Base-by-base conservation (phyloP, 2,797 vertebrate species). In the Phrynocephalus vlangalii region DNA sequence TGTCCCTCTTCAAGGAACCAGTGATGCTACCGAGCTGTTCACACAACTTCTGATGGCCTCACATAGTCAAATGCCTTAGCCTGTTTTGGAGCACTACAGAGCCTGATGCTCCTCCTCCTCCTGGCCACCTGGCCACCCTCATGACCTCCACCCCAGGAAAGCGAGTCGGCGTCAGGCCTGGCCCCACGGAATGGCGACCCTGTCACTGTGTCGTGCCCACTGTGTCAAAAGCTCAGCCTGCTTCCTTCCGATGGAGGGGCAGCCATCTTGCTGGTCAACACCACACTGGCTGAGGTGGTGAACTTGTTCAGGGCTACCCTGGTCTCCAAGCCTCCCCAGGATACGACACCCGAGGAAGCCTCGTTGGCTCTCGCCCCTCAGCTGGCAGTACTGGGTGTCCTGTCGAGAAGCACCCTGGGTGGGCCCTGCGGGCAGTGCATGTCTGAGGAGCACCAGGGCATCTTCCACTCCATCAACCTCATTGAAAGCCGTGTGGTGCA, bases 391-490 rank as follows among this genome's bases (percentile, higher is more conserved):
- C 81, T 89, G 15, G 91, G 92, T 4, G 90, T 85, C 4, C n/a
- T 16, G 8, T 96, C 86, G 77, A 70, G 56, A 95, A 95, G 6
- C 96, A 96, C 15, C 93, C 94, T 3, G 83, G 24, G 24, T 82
- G 92, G 63, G 38, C 13, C 60, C 84, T 95, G 96, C 87, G 95
- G 95, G 48, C 95, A 92, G 82, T 96, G 96, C 80, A 91, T 96
- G 7, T 95, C 95, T 0, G 92, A 95, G 87, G 92, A 94, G 63
- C 95, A 96, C 77, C 94, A 90, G 0, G 95, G 96, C 71, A 88
- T 96, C 89, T 96, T 96, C 89, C 96, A 96, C 87, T 92, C 93
- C 10, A 93, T 96, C 90, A 96, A 96, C 90, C 95, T 96, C 67
- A 87, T 96, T 0, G 95, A 95, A 81, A 89, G 3, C 93, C 0